Conservation (phyloP, 2,113 vertebrate species). For the Meles meles region DNA sequence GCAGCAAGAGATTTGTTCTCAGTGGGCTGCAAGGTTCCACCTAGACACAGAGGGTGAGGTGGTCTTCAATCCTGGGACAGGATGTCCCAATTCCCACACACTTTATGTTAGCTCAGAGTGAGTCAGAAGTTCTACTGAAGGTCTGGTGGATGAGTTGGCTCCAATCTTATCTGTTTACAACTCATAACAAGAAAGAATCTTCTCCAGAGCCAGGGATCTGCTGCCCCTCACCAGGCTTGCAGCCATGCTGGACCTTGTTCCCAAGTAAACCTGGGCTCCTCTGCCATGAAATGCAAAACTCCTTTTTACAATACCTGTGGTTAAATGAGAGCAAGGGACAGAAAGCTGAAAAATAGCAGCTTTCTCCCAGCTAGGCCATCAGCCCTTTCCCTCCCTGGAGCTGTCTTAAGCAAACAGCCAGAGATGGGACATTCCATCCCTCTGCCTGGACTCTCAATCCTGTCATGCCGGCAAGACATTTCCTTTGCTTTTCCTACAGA, state of each 20-base stretch:
- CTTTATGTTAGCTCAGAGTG: neutral
- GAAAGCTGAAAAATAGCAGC: neutral
- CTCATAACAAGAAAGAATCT: conserved; percentile 40
- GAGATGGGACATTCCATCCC: neutral
- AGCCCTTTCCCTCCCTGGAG: neutral
- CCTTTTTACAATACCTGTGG: neutral
- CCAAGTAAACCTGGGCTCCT: neutral
- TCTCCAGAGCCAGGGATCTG: neutral
- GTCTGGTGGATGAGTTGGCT: neutral
- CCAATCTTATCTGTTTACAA: conserved; percentile 59
- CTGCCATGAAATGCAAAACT: conserved; percentile 21
- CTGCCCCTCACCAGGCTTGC: neutral
- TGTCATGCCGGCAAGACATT: neutral
- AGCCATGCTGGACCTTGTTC: neutral
- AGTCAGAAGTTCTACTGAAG: neutral
- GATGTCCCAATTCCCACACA: neutral
- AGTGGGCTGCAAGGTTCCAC: neutral
- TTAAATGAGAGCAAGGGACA: conserved; percentile 1
- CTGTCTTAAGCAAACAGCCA: neutral
- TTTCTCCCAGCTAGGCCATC: neutral
- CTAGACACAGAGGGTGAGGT: neutral
- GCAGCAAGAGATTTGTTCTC: neutral
- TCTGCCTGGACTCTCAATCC: neutral
- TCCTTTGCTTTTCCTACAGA: neutral
- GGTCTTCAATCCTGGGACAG: neutral